Percentiles rank a stretch among this genome's conserved stretches.
Conservation (phyloP, 2,888 invertebrate genomes). For the Lysandra bellargus region DNA sequence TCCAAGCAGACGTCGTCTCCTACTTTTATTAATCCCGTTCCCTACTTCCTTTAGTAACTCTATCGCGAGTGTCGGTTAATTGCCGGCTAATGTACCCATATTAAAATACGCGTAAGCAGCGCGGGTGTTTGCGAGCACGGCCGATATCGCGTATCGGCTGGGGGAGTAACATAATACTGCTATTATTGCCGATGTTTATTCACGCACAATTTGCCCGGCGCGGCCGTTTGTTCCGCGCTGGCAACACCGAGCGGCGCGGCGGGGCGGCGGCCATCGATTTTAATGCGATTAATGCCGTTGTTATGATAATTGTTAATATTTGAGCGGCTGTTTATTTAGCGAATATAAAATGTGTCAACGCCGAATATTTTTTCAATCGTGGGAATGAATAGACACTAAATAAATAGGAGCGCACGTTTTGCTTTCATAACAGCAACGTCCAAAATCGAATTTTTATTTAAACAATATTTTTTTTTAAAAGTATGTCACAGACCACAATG, state of each 20-base stretch:
- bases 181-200: conserved; percentile 74
- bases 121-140: conserved; percentile 43
- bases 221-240: conserved; percentile 67
- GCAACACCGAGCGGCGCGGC: conserved; percentile 56
- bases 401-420: background rate
- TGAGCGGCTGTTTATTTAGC: conserved; percentile 23
- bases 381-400: background rate
- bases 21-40: background rate
- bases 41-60: background rate
- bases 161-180: conserved; percentile 68
- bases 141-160: conserved; percentile 43
- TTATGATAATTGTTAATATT: conserved; percentile 34
- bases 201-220: conserved; percentile 75
- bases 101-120: conserved; percentile 24
- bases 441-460: background rate
- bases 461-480: background rate
- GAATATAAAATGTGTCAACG: conserved; percentile 22
- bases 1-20: background rate
- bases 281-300: conserved; percentile 38
- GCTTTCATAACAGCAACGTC: background rate
- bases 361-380: conserved; percentile 17
- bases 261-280: conserved; percentile 34
- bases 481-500: too few species aligned
- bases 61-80: conserved; percentile 5
- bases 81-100: conserved; percentile 10